These are phyloP conservation scores for Rhea americana DNA, from an alignment of 2,113 vertebrate species.

Conservation along the genomic window DNA sequence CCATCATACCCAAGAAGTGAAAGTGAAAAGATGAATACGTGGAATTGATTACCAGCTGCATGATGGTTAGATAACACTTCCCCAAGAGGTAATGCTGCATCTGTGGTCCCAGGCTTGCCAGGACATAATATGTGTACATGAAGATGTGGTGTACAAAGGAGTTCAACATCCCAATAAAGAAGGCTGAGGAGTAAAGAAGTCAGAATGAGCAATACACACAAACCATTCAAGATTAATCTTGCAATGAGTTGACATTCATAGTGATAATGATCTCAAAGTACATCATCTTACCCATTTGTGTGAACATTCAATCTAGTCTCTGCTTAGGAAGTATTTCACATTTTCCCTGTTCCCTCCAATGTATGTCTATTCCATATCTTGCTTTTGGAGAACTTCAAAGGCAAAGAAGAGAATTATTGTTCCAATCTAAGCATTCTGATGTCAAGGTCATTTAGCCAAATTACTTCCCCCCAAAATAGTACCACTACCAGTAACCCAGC, in stretches of 20 bases:
- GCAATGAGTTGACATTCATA: not conserved
- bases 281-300: not conserved
- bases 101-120: constrained; percentile 74
- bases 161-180: constrained; percentile 80
- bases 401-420: not conserved
- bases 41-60: constrained; percentile 79
- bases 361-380: not conserved
- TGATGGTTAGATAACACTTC: constrained; percentile 79
- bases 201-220: not conserved
- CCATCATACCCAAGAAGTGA: fast-evolving
- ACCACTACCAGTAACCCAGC: not conserved
- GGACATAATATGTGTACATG: constrained; percentile 78
- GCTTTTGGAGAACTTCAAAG: not conserved
- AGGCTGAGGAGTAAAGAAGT: constrained; percentile 58
- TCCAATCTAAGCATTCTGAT: not conserved
- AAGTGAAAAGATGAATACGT: not conserved
- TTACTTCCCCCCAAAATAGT: not conserved
- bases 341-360: not conserved
- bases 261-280: not conserved
- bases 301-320: not conserved
- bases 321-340: fast-evolving
- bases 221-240: not conserved
- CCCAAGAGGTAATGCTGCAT: constrained; percentile 79
- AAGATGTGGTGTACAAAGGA: constrained; percentile 78
- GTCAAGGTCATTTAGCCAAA: not conserved